These are phyloP conservation scores for Bradypus variegatus DNA, from an alignment of 2,797 vertebrate species.

Conservation along the genomic window DNA sequence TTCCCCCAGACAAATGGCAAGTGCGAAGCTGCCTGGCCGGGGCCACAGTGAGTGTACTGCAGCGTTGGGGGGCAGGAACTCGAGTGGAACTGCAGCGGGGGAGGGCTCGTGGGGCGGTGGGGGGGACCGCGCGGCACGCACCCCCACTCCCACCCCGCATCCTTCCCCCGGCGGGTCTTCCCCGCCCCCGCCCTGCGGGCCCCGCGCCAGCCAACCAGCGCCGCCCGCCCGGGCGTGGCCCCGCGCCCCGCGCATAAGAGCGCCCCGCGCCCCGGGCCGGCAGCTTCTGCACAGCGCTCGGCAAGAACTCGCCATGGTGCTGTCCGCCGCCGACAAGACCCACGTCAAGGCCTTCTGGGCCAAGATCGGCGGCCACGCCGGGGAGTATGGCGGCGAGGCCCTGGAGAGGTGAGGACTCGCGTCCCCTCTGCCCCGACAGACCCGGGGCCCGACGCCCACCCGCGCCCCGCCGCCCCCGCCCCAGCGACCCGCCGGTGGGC, in stretches of 20 bases:
- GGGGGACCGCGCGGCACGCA: too few relatives aligned
- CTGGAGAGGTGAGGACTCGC: constrained; percentile 73
- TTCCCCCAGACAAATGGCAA: too few relatives aligned
- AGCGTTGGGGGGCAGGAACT: too few relatives aligned
- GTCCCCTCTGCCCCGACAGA: too few relatives aligned
- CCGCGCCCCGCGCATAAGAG: constrained; percentile 34
- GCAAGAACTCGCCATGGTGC: constrained; percentile 67
- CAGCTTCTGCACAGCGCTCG: not conserved
- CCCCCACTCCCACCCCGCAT: too few relatives aligned
- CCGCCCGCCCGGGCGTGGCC: not conserved
- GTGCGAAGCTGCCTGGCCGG: too few relatives aligned
- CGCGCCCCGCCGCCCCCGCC: too few relatives aligned
- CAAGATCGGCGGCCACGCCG: constrained; percentile 52
- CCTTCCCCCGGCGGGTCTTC: too few relatives aligned
- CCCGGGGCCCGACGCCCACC: too few relatives aligned
- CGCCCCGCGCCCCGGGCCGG: not conserved
- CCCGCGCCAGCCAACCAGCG: not conserved
- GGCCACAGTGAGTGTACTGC: too few relatives aligned
- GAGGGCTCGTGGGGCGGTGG: too few relatives aligned
- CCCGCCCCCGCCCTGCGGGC: not conserved
- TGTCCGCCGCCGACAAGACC: constrained; percentile 74
- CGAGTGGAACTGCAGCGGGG: too few relatives aligned
- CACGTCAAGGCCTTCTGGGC: constrained; percentile 70
- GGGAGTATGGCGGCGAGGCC: constrained; percentile 67
- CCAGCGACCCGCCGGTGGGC: not conserved